These are phyloP conservation scores for Cuniculus paca DNA, from an alignment of 2,797 vertebrate genomes.

Conservation along the genomic window DNA sequence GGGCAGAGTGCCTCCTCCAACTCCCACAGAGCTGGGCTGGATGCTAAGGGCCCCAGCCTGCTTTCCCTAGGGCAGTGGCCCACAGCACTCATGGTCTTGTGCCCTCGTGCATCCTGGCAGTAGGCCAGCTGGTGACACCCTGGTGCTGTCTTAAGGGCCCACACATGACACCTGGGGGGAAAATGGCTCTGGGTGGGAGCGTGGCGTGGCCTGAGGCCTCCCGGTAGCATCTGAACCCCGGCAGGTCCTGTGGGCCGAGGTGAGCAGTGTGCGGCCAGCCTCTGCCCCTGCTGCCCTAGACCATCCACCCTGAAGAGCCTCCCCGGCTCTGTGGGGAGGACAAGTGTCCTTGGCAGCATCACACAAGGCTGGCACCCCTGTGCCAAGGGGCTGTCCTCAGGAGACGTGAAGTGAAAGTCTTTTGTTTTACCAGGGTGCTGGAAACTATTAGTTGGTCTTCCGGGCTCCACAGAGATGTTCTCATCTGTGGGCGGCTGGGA, in stretches of 20 bases:
- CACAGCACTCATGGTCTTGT: neutral
- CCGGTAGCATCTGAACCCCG: neutral
- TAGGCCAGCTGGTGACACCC: neutral
- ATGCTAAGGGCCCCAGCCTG: neutral
- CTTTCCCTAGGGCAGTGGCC: neutral
- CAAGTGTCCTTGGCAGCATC: neutral
- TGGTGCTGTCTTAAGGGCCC: neutral
- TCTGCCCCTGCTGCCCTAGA: neutral
- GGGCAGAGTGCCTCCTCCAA: neutral
- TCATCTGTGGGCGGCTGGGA: neutral
- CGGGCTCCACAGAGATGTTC: neutral
- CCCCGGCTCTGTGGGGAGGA: neutral
- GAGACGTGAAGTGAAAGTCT: neutral
- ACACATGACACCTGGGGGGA: too few relatives aligned
- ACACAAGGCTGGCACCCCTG: neutral
- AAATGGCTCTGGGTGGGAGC: neutral
- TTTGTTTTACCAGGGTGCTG: neutral
- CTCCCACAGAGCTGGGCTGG: neutral
- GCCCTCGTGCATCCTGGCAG: neutral
- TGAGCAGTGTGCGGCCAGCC: neutral
- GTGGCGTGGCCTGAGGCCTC: neutral
- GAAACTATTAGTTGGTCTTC: neutral
- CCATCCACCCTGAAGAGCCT: neutral
- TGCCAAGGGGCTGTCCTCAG: neutral
- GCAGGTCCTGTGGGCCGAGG: neutral